Base-by-base conservation (phyloP, 2,113 vertebrate genomes). In the Microtus oregoni region DNA sequence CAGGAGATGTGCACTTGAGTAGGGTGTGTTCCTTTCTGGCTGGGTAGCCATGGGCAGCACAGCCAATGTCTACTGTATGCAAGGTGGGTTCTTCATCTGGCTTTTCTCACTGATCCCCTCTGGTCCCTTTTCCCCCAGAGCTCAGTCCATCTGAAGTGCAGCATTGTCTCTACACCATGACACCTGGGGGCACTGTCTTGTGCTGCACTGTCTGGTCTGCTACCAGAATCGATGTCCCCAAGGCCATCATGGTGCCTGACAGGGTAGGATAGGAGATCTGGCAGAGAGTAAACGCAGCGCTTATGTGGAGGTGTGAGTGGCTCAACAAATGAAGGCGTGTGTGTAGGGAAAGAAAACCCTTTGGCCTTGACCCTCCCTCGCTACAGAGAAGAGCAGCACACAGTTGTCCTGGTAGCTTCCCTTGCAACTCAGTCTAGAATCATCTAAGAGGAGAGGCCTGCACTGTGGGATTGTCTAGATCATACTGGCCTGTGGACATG, bases 11-110 rank as follows among this genome's bases (percentile, higher is more conserved):
- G 35, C 14, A 13, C 2, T 26, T 8, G 44, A 63, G 4, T 20
- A 0, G 3, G 20, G 8, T 2, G 1, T 0, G 6, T 30, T 47
- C 44, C 8, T 52, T 12, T 3, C n/a, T 11, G 82, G n/a, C 14
- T 17, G 1, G 32, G 63, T 67, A 4, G 20, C 47, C 24, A 7
- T 50, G 0, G 41, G 44, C 28, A 55, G 73, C n/a, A 7, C 26
- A 6, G 58, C 52, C 55, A 44, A 52, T 38, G n/a, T 14, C 89
- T 32, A 61, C 24, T 6, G 4, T 5, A n/a, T 44, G 50, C 58
- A 67, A 75, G 50, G 14, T 12, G 9, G 5, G 19, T 26, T 58
- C 55, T 65, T 50, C 68, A 2, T 32, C 14, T 2, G 9, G 14
- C 32, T 90, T 2, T 35, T 0, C 86, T 38, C 0, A 0, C 52